phyloP scores from a whole-genome alignment of 2,888 invertebrate species.

The Cataglyphis albicans region DNA sequence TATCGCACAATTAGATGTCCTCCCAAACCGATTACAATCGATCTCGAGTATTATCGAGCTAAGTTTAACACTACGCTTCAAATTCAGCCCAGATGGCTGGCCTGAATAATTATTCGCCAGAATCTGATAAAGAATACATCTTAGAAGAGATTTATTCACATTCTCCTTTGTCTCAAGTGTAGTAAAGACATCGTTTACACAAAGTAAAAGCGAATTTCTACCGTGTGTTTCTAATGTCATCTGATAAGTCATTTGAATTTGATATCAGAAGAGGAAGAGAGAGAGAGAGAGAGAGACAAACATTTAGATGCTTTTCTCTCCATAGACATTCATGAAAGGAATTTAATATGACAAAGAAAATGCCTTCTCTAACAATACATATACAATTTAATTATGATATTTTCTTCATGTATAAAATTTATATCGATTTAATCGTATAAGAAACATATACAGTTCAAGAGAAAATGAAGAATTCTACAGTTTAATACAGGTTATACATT shows the following conservation, averaged over 20 bases:
- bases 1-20: background rate
- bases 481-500: too few relatives aligned
- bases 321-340: background rate
- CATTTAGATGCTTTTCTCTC: background rate
- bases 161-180: background rate
- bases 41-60: slow-evolving; percentile 22
- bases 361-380: background rate
- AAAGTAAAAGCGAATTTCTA: background rate
- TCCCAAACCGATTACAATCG: slow-evolving; percentile 40
- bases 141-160: background rate
- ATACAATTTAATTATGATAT: background rate
- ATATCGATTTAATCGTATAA: background rate
- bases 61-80: slow-evolving; percentile 1
- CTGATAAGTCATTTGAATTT: background rate
- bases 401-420: background rate
- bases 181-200: background rate
- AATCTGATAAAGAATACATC: background rate
- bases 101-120: background rate
- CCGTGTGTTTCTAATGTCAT: background rate
- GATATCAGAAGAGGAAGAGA: background rate
- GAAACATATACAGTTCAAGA: background rate
- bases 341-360: background rate
- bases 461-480: background rate
- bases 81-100: background rate
- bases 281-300: background rate